Base-by-base conservation (phyloP, 2,113 vertebrate species). In the Indri indri region DNA sequence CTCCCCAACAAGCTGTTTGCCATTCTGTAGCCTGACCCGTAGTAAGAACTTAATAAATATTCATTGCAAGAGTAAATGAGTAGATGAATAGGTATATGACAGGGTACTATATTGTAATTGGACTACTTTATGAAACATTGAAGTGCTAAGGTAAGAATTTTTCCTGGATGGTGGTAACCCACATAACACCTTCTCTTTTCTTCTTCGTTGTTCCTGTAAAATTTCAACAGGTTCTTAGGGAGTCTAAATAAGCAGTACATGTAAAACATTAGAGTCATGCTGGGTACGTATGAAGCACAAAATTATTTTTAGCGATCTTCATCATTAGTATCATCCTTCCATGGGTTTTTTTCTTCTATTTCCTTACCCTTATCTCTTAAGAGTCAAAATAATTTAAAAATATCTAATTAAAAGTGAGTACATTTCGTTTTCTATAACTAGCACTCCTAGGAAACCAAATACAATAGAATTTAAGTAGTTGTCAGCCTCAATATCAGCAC, bases 361-460 rank as follows among this genome's bases (percentile, higher is more conserved):
- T 86, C 27, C 52, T 87, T 83, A 20, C 25, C 13, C 22, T 30
- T 6, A 74, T 66, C 74, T 87, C 57, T 45, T 79, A n/a, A 73
- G 34, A 83, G 18, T 91, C 87, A 95, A 97, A 84, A 82, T 91
- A 34, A 40, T 88, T 90, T 68, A 30, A 66, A 83, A 96, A 57
- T 32, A 74, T 76, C 84, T 87, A 34, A 71, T 70, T 92, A 25
- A 95, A 93, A 59, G 77, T 45, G n/a, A 96, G 25, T 94, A 77
- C 93, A 37, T 94, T 97, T 13, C 25, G 22, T 96, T 89, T 96
- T 82, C 27, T 66, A 12, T 52, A 92, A 6, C 22, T 63, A 84
- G 68, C 3, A 34, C 32, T 87, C 23, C 71, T 84, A 45, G 10
- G 23, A 96, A 83, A 76, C 65, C 85, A 93, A 91, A 65, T 83